Conservation (phyloP, 2,888 invertebrate species). For the Volucella bombylans region DNA sequence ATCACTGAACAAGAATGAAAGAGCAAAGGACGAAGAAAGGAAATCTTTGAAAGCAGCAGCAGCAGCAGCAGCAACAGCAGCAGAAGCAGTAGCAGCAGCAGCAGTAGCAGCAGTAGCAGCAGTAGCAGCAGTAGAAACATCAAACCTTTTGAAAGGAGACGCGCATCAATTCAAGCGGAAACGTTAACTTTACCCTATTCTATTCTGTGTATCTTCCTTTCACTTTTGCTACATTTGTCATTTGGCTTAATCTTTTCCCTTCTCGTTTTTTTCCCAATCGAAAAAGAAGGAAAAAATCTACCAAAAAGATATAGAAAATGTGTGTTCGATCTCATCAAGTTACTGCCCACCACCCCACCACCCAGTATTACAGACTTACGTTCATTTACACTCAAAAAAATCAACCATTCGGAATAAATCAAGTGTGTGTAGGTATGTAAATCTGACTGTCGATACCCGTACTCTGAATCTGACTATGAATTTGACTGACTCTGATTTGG, state of each 20-base stretch:
- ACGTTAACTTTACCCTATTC: conserved; percentile 32
- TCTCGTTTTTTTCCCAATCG: neutral
- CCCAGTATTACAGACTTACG: conserved; percentile 24
- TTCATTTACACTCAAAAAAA: conserved; percentile 25
- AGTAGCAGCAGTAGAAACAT: no score
- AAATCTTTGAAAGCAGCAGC: conserved; percentile 7
- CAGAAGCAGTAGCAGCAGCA: neutral
- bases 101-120: neutral
- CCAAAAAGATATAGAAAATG: no score
- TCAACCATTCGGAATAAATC: conserved; percentile 46
- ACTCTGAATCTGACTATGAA: no score
- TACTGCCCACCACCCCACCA: conserved; percentile 1
- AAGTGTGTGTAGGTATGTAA: conserved; percentile 45
- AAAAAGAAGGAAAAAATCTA: neutral
- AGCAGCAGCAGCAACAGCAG: neutral
- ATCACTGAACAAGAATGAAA: neutral
- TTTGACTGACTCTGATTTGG: no score
- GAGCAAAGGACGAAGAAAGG: conserved; percentile 6
- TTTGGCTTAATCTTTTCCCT: conserved; percentile 30
- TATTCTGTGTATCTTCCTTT: conserved; percentile 35
- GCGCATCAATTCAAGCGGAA: conserved; percentile 48
- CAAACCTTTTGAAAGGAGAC: neutral
- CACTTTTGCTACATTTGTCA: conserved; percentile 46
- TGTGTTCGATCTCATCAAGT: conserved; percentile 34
- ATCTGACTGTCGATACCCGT: conserved; percentile 13